A percentile compares a stretch with the other conserved stretches of the same genome.
These are phyloP conservation scores for Plecotus auritus DNA, from an alignment of 2,113 vertebrate genomes.

Conservation along the genomic window DNA sequence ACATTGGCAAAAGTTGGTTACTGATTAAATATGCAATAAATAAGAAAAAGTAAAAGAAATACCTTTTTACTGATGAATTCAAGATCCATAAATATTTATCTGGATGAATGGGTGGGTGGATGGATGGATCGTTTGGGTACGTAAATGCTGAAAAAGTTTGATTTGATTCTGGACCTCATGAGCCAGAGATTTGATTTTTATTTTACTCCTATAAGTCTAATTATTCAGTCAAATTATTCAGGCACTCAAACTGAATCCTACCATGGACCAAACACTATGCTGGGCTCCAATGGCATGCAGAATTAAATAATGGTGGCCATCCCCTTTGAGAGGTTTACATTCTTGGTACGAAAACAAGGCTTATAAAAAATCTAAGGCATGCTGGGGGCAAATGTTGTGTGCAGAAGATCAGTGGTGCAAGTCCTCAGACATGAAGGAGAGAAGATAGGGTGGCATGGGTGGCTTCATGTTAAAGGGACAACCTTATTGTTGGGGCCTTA, in stretches of 20 bases:
- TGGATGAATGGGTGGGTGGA: background rate
- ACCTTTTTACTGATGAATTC: background rate
- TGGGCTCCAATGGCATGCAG: background rate
- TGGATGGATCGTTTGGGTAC: background rate
- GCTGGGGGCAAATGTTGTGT: background rate
- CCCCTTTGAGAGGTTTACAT: background rate
- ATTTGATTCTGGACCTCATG: background rate
- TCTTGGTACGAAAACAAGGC: background rate
- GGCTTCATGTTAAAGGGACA: background rate
- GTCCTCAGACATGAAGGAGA: background rate
- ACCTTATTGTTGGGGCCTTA: background rate
- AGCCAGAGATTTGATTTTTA: background rate
- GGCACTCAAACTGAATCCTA: background rate
- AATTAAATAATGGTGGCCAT: background rate
- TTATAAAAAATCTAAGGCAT: background rate
- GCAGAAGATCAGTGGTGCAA: background rate
- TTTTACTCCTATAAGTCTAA: background rate
- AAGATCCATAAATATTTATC: background rate
- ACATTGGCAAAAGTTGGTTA: background rate
- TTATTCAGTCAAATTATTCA: background rate
- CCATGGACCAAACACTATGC: background rate
- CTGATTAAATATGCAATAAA: background rate
- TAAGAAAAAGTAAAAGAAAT: background rate
- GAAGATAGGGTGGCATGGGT: fast-evolving
- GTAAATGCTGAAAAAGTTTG: background rate